Evolutionary conservation across 2,797 vertebrate species (phyloP).

Genomic region (Diglossa cyanea): DNA sequence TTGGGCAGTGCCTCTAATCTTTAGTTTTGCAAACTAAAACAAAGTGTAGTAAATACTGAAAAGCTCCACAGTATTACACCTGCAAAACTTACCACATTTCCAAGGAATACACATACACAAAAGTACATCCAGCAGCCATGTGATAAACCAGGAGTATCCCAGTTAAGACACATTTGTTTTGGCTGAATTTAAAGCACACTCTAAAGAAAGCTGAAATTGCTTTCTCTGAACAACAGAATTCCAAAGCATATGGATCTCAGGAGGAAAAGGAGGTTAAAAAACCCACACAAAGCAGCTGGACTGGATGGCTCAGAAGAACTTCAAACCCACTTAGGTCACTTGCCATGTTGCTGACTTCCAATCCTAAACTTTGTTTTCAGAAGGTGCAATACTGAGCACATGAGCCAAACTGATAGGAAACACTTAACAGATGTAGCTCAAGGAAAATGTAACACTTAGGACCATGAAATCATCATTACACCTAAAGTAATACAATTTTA

Average conservation of each 20-base stretch:
- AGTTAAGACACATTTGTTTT: not conserved
- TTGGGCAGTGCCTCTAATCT: not conserved
- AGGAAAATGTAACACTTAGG: not conserved
- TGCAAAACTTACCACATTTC: not conserved
- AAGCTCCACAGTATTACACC: not conserved
- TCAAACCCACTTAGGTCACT: not conserved
- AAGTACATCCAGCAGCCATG: not conserved
- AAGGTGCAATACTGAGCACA: not conserved
- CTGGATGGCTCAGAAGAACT: not conserved
- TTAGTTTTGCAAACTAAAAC: not conserved
- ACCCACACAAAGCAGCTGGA: not conserved
- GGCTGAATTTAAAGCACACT: not conserved
- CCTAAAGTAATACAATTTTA: not conserved
- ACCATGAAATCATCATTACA: not conserved
- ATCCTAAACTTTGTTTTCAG: not conserved
- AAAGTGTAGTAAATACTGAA: not conserved
- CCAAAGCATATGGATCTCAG: not conserved
- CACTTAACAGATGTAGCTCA: not conserved
- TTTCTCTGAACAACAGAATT: not conserved
- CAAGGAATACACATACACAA: not conserved
- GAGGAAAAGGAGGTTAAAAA: not conserved
- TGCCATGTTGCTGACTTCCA: not conserved
- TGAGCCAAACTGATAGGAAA: not conserved
- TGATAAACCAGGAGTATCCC: not conserved
- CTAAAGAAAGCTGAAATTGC: not conserved